Percentiles rank a stretch among this genome's conserved stretches.
phyloP scores from a whole-genome alignment of 2,797 vertebrate genomes.

The Diplodus puntazzo region DNA sequence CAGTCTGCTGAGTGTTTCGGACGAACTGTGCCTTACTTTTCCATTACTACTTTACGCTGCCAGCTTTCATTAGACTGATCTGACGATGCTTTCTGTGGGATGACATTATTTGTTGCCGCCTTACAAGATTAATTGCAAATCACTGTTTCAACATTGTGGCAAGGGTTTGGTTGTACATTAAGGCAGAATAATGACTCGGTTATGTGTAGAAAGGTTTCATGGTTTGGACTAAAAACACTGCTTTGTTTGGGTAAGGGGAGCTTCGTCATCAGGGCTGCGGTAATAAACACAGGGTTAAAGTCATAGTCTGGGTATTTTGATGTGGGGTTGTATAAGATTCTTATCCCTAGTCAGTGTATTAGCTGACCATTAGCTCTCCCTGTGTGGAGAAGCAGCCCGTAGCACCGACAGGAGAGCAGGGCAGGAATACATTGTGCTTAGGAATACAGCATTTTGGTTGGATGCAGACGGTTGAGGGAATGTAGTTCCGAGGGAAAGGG shows the following conservation, averaged over 20 bases:
- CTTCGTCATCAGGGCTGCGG: not conserved
- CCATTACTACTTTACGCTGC: not conserved
- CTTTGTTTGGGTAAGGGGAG: not conserved
- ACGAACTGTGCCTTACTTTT: not conserved
- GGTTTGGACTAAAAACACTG: not conserved
- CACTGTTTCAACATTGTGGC: not conserved
- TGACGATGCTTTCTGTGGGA: not conserved
- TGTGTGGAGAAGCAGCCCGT: too few species aligned
- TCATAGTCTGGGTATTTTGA: too few species aligned
- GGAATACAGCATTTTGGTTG: too few species aligned
- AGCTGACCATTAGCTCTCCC: too few species aligned
- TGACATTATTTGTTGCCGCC: not conserved
- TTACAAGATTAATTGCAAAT: not conserved
- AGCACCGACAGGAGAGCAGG: too few species aligned
- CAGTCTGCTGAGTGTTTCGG: not conserved
- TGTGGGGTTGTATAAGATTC: too few species aligned
- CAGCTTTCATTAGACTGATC: constrained; percentile 2
- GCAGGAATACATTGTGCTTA: too few species aligned
- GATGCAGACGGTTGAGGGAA: too few species aligned
- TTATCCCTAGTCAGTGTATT: too few species aligned
- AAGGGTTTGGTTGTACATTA: not conserved
- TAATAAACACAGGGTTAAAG: not conserved
- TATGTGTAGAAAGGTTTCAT: not conserved
- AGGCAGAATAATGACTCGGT: not conserved
- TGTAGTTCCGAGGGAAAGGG: too few species aligned